These are phyloP conservation scores for Macquaria australasica DNA, from an alignment of 2,113 vertebrate genomes.

Conservation along the genomic window DNA sequence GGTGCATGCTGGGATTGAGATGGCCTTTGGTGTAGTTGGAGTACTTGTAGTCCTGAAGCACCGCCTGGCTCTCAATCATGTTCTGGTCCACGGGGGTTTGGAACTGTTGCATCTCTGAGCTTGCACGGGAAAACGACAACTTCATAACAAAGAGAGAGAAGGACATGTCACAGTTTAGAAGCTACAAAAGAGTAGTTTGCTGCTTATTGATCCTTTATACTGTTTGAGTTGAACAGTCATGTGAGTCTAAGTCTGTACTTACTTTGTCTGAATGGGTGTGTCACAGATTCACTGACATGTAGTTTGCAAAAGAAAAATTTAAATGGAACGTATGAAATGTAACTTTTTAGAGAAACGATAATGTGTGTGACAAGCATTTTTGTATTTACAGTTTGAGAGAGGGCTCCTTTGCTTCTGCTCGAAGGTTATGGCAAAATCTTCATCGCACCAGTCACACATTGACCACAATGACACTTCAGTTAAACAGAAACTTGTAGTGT, in stretches of 20 bases:
- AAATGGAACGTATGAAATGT: neutral
- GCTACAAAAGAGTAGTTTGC: neutral
- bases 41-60: slow-evolving; percentile 67
- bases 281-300: neutral
- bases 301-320: neutral
- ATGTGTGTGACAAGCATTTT: neutral
- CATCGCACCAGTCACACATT: neutral
- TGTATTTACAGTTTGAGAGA: neutral
- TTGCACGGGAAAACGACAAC: slow-evolving; percentile 64
- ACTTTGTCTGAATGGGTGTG: neutral
- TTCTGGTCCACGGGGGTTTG: slow-evolving; percentile 60
- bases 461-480: neutral
- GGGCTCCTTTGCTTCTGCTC: neutral
- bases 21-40: slow-evolving; percentile 83
- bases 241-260: neutral
- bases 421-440: neutral
- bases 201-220: neutral
- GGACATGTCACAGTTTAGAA: neutral
- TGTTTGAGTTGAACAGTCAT: neutral
- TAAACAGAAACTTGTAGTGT: neutral
- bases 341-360: too few species aligned
- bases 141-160: slow-evolving; percentile 28
- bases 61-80: slow-evolving; percentile 76
- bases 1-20: slow-evolving; percentile 84
- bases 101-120: slow-evolving; percentile 70